Evolutionary conservation across 2,113 vertebrate genomes (phyloP).

Genomic region (Saccopteryx bilineata): DNA sequence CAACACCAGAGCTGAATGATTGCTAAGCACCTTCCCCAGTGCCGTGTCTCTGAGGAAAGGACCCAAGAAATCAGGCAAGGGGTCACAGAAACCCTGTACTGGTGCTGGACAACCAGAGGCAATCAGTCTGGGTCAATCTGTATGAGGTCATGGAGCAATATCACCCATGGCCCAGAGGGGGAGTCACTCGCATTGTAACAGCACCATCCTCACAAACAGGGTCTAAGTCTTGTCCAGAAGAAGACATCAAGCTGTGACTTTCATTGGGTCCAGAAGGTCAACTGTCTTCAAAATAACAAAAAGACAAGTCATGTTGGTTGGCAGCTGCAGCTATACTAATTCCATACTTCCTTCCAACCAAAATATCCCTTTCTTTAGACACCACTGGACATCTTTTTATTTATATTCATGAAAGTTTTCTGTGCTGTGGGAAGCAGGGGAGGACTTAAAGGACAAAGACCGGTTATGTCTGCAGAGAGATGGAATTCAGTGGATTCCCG

Average conservation of each 20-base stretch:
- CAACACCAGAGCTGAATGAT: background rate
- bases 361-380: background rate
- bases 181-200: background rate
- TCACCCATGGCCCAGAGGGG: too few species aligned
- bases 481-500: background rate
- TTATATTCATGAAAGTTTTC: background rate
- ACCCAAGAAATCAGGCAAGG: accelerated
- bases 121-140: background rate
- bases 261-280: background rate
- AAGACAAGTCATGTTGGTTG: background rate
- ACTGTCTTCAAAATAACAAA: background rate
- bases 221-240: background rate
- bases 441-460: background rate
- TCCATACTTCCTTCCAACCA: background rate
- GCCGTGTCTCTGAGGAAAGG: background rate
- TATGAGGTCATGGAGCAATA: background rate
- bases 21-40: background rate
- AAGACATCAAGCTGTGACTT: background rate
- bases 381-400: background rate
- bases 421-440: background rate
- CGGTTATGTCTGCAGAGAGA: background rate
- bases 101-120: accelerated
- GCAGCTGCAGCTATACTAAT: background rate
- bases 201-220: background rate
- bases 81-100: background rate